Conservation (phyloP, 1,140 invertebrate species). For the Parapsyche elsis region DNA sequence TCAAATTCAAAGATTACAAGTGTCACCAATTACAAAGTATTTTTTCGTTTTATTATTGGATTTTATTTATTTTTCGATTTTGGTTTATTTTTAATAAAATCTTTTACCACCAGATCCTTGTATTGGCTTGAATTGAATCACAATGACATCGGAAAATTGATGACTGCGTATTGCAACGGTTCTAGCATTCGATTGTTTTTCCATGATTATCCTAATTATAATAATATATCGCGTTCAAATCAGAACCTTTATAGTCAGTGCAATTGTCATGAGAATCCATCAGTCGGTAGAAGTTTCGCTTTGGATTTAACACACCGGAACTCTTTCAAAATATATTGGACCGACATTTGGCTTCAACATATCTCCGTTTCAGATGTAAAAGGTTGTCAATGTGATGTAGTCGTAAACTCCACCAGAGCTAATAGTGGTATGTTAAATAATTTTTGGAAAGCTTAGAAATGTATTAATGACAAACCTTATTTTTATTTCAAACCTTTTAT, state of each 20-base stretch:
- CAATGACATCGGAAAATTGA: slow-evolving; percentile 69
- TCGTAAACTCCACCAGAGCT: slow-evolving; percentile 67
- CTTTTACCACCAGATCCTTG: slow-evolving; percentile 68
- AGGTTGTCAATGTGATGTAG: slow-evolving; percentile 74
- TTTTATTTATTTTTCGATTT: neutral
- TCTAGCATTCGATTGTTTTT: slow-evolving; percentile 72
- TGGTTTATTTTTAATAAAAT: slow-evolving; percentile 3
- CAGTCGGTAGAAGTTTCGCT: slow-evolving; percentile 71
- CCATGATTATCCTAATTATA: slow-evolving; percentile 28
- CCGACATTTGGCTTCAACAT: slow-evolving; percentile 70
- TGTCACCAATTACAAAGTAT: slow-evolving; percentile 78
- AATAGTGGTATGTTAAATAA: slow-evolving; percentile 58
- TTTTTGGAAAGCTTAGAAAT: neutral
- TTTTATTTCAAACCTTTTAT: slow-evolving; percentile 16
- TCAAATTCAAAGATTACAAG: slow-evolving; percentile 73
- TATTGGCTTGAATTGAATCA: slow-evolving; percentile 78
- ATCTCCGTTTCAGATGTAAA: slow-evolving; percentile 74
- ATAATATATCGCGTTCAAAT: slow-evolving; percentile 26
- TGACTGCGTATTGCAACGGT: slow-evolving; percentile 72
- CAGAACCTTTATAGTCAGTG: slow-evolving; percentile 60
- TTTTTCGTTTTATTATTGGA: neutral
- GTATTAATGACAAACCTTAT: neutral
- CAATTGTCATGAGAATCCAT: slow-evolving; percentile 70
- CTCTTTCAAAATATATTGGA: slow-evolving; percentile 74
- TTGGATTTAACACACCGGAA: slow-evolving; percentile 73